Evolutionary conservation across 2,113 vertebrate species (phyloP).

Genomic region (Melanostigma gelatinosum): DNA sequence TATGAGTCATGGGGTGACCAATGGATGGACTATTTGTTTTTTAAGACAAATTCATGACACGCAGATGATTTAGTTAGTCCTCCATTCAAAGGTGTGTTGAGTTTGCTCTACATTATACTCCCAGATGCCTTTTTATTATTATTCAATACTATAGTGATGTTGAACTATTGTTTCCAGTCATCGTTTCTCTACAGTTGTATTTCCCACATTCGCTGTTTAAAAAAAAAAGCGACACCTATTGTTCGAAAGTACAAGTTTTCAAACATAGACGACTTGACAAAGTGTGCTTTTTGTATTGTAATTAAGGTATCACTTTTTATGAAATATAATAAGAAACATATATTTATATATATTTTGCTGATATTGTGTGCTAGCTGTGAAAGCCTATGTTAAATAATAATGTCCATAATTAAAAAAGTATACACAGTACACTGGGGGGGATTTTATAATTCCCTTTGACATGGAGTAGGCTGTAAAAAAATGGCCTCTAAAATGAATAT

Average conservation of each 20-base stretch:
- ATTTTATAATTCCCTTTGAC: slow-evolving; percentile 19
- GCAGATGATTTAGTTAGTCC: neutral
- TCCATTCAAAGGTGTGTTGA: neutral
- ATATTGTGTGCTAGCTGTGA: neutral
- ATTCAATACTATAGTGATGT: neutral
- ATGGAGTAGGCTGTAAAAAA: slow-evolving; percentile 48
- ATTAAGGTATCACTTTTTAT: neutral
- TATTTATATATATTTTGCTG: neutral
- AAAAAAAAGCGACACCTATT: neutral
- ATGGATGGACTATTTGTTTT: slow-evolving; percentile 5
- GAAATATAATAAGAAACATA: neutral
- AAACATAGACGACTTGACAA: neutral
- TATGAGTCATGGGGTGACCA: slow-evolving; percentile 38
- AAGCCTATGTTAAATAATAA: slow-evolving; percentile 3
- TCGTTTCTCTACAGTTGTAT: neutral
- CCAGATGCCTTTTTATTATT: neutral
- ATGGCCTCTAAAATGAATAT: slow-evolving; percentile 63
- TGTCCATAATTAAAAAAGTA: slow-evolving; percentile 26
- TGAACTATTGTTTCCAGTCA: neutral
- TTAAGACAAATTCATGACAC: slow-evolving; percentile 6
- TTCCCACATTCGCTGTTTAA: neutral
- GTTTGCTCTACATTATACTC: neutral
- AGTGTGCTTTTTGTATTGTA: neutral
- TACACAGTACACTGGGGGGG: neutral
- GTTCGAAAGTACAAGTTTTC: neutral